Evolutionary conservation across 2,797 vertebrate species (phyloP).

Genomic region (Coregonus ussuriensis): DNA sequence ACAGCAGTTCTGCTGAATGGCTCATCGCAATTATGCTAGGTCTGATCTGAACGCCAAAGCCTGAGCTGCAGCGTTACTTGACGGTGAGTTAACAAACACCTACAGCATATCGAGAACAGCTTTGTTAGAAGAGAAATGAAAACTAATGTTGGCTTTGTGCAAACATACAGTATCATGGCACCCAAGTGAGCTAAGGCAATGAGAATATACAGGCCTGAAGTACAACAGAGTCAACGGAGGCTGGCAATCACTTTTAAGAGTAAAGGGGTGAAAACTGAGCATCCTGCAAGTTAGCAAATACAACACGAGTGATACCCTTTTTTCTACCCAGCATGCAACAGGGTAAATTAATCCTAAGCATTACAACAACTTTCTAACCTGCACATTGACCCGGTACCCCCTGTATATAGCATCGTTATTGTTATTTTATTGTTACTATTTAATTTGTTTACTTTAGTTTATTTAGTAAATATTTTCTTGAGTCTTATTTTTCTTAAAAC

Average conservation of each 20-base stretch:
- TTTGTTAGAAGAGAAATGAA: not conserved
- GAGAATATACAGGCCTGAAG: not conserved
- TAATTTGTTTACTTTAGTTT: too few species aligned
- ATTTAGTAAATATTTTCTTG: too few species aligned
- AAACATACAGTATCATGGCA: not conserved
- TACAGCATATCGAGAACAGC: not conserved
- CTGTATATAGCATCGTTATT: too few species aligned
- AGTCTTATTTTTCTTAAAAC: too few species aligned
- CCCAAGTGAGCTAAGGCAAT: not conserved
- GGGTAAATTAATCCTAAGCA: not conserved
- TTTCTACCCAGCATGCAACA: not conserved
- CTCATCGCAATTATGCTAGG: not conserved
- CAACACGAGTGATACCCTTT: not conserved
- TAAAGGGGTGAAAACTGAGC: conserved; percentile 2
- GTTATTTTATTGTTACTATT: too few species aligned
- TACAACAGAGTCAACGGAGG: not conserved
- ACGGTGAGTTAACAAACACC: not conserved
- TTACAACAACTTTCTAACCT: conserved; percentile 2
- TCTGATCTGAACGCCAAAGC: not conserved
- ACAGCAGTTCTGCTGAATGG: not conserved
- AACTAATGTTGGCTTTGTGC: not conserved
- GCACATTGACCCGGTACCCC: too few species aligned
- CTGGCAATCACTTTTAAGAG: not conserved
- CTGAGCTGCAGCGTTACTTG: not conserved
- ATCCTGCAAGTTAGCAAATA: conserved; percentile 1